Conservation (phyloP, 2,888 invertebrate species). For the Mesochorus sp. region DNA sequence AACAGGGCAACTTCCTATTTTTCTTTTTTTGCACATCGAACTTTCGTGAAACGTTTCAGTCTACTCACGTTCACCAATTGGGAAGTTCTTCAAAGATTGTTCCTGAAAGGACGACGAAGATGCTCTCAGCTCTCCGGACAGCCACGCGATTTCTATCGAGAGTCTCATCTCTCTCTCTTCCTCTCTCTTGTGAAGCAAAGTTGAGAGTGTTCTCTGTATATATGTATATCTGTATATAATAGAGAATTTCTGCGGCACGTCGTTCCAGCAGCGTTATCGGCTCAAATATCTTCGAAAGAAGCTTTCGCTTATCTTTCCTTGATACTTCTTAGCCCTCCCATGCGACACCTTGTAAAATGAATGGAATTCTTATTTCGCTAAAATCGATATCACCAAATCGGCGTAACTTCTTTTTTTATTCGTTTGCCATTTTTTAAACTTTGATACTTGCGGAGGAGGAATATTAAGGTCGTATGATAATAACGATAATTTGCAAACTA, state of each 20-base stretch:
- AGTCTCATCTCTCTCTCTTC: constrained; percentile 22
- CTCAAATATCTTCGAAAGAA: not conserved
- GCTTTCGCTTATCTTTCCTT: not conserved
- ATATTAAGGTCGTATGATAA: constrained; percentile 5
- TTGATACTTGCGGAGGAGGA: not conserved
- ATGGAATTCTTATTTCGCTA: not conserved
- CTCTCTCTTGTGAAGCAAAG: constrained; percentile 15
- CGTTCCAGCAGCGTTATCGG: not conserved
- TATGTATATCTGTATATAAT: not conserved
- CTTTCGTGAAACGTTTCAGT: constrained; percentile 55
- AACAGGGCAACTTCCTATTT: constrained; percentile 37
- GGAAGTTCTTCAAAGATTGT: constrained; percentile 62
- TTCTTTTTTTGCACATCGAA: constrained; percentile 19
- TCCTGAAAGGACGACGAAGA: constrained; percentile 39
- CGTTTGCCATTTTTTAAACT: not conserved
- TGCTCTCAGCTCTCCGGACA: constrained; percentile 42
- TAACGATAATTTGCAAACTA: constrained; percentile 55
- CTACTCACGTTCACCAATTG: constrained; percentile 60
- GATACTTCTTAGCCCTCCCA: not conserved
- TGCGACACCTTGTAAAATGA: not conserved
- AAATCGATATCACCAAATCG: not conserved
- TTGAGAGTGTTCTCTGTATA: constrained; percentile 1
- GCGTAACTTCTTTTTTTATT: not conserved
- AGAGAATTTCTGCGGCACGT: not conserved
- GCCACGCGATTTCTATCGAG: constrained; percentile 49